Conservation (phyloP, 2,113 vertebrate species). For the Oryzias javanicus region DNA sequence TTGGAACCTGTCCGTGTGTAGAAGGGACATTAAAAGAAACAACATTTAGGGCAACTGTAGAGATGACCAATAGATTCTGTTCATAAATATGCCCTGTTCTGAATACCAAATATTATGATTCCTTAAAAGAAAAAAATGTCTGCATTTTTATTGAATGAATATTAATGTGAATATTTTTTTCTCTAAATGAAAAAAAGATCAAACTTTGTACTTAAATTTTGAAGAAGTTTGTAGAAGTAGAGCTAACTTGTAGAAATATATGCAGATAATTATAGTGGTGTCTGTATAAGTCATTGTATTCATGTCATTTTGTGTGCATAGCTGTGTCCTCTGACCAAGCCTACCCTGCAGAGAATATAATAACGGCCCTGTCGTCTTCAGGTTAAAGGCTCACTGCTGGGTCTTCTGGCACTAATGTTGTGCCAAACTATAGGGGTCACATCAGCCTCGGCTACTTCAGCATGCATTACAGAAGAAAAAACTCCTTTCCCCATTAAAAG, state of each 20-base stretch:
- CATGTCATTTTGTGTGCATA: constrained; percentile 42
- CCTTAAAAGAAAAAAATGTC: neutral
- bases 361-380: constrained; percentile 67
- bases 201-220: neutral
- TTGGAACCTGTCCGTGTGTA: constrained; percentile 34
- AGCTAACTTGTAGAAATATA: constrained; percentile 22
- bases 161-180: neutral
- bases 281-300: constrained; percentile 41
- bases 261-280: constrained; percentile 33
- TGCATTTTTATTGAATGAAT: neutral
- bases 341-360: constrained; percentile 67
- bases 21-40: constrained; percentile 46
- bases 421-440: constrained; percentile 69
- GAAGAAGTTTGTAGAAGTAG: constrained; percentile 10
- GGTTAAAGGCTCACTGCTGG: constrained; percentile 73
- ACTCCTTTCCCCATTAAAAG: constrained; percentile 59
- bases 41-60: constrained; percentile 62
- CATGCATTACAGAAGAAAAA: constrained; percentile 58
- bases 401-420: constrained; percentile 68
- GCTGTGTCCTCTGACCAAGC: constrained; percentile 45
- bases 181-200: neutral
- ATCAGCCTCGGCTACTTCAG: constrained; percentile 59
- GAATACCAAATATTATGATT: too few relatives aligned
- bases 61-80: constrained; percentile 18
- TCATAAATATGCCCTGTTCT: too few relatives aligned